Evolutionary conservation across 2,797 vertebrate genomes (phyloP).

Genomic region (Sardinella longiceps): DNA sequence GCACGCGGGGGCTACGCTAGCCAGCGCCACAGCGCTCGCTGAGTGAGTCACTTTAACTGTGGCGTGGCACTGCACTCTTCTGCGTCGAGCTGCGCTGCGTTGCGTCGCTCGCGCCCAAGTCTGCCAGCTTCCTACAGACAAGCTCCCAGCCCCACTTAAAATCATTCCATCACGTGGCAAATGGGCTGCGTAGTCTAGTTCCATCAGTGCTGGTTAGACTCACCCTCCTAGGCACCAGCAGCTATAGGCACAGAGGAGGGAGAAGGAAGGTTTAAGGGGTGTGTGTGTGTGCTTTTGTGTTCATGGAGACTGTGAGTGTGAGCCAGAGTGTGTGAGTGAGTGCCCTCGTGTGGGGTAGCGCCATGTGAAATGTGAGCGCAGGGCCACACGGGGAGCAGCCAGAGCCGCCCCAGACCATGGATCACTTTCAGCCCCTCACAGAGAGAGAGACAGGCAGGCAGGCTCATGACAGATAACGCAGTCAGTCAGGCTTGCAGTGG

Average conservation of each 20-base stretch:
- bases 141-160: conserved; percentile 8
- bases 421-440: conserved; percentile 33
- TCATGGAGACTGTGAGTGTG: background rate
- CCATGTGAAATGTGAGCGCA: background rate
- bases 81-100: background rate
- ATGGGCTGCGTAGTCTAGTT: conserved; percentile 2
- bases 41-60: background rate
- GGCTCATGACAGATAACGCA: background rate
- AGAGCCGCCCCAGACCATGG: conserved; percentile 18
- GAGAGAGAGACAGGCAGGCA: background rate
- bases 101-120: background rate
- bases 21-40: too few relatives aligned
- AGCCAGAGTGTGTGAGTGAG: background rate
- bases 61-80: background rate
- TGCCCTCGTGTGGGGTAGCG: background rate
- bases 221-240: background rate
- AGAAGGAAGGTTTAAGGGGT: background rate
- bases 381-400: conserved; percentile 16
- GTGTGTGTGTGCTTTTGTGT: background rate
- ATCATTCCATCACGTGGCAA: background rate
- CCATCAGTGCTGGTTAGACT: conserved; percentile 10
- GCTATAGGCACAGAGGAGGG: background rate
- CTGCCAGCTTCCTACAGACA: background rate
- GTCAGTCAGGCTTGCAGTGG: background rate
- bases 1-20: background rate